phyloP scores from a whole-genome alignment of 1,140 invertebrate genomes.

The Bradynema listronoti region DNA sequence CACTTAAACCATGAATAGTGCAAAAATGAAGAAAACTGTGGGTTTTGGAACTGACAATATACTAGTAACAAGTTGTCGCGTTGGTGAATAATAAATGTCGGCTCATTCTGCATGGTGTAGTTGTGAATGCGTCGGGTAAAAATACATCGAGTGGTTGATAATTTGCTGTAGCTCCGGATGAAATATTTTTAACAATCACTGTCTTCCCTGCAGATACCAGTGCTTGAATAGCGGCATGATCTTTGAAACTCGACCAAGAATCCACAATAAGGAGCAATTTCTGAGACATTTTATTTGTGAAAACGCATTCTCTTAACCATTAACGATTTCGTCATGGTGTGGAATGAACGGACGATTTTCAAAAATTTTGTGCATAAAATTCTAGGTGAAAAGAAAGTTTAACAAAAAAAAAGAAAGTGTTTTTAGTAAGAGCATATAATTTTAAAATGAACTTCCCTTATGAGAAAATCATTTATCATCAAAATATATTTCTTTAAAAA shows the following conservation, averaged over 20 bases:
- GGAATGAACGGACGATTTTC: neutral
- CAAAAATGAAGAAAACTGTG: too few relatives aligned
- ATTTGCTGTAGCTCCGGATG: neutral
- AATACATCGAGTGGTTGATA: neutral
- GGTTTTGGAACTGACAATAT: too few relatives aligned
- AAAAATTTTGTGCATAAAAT: too few relatives aligned
- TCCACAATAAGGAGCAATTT: neutral
- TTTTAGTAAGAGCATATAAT: too few relatives aligned
- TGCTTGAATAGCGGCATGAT: neutral
- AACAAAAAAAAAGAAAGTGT: too few relatives aligned
- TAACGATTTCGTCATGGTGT: neutral
- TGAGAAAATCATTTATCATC: too few relatives aligned
- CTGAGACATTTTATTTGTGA: neutral
- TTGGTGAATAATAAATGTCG: neutral
- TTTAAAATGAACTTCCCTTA: too few relatives aligned
- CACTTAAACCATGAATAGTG: too few relatives aligned
- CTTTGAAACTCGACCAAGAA: neutral
- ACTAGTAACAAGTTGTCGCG: neutral
- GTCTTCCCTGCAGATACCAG: neutral
- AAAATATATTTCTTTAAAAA: too few relatives aligned
- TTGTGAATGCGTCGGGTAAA: neutral
- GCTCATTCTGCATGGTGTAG: neutral
- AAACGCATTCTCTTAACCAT: constrained; percentile 3
- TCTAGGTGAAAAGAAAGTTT: too few relatives aligned
- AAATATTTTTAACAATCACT: neutral